Base-by-base conservation (phyloP, 2,888 invertebrate genomes). In the Polymixis lichenea region DNA sequence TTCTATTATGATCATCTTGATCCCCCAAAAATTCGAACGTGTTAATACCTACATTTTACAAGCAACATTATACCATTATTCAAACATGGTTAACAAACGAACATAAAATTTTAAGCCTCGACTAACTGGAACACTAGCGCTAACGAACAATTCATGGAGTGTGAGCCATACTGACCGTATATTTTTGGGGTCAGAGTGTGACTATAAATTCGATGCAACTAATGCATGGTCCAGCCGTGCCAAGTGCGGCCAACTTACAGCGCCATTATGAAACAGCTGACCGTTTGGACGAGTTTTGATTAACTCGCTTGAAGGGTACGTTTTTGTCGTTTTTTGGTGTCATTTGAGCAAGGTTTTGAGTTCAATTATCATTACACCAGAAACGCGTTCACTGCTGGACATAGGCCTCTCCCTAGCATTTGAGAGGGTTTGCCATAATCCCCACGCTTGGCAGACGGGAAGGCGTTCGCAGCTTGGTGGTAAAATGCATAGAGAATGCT, bases 141-240 rank as follows among this genome's bases (percentile, higher is more conserved):
- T 72, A 65, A 71, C 73, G 68, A 62, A 72, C 71, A 87, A 87
- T 90, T 86, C 89, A 88, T 86, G 78, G 84, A 82, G 81, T 80
- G 82, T 72, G 77, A 85, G 78, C 72, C 72, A 75, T 81, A 82
- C 69, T 82, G 84, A 78, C 83, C 85, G 86, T 90, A 89, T 87
- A 90, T 89, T 91, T 91, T 91, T 90, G 89, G 87, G 85, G 85
- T 83, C 82, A 83, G 81, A 77, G 77, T 75, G 82, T 73, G 75
- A 78, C 80, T 84, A 90, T 91, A 91, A 90, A 91, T 92, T 86
- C 76, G 65, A 79, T 85, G 90, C 89, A 88, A 87, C 86, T 89
- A 90, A 90, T 88, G 88, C 91, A 90, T 82, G 67, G 64, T 32
- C 65, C 56, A 55, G 60, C 32, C 70, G 68, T 79, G 78, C 87